Percentiles rank a stretch among this genome's conserved stretches.
Evolutionary conservation across 1,140 invertebrate genomes (phyloP).

Genomic region (Drosophila melanogaster): DNA sequence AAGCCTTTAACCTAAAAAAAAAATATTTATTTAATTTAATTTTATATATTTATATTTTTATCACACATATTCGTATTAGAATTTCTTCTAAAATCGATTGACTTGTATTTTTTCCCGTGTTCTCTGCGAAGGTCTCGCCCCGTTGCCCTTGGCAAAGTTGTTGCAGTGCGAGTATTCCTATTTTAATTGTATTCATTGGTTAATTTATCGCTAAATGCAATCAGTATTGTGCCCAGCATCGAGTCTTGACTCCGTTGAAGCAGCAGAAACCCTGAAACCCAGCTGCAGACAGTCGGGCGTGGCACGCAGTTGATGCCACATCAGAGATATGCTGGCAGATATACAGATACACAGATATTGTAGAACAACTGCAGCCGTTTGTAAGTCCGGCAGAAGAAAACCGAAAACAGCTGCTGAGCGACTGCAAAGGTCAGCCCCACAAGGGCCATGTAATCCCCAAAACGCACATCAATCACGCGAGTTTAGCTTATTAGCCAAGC

Average conservation of each 20-base stretch:
- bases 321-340: constrained; percentile 56
- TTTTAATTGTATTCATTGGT: constrained; percentile 81
- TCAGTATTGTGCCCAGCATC: constrained; percentile 70
- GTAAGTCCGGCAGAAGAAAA: neutral
- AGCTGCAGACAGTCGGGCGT: constrained; percentile 57
- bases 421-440: constrained; percentile 55
- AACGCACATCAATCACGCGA: constrained; percentile 70
- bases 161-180: constrained; percentile 36
- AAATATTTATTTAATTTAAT: too few relatives aligned
- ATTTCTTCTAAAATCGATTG: too few relatives aligned
- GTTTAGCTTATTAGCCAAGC: constrained; percentile 51
- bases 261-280: constrained; percentile 20
- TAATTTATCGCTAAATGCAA: constrained; percentile 81
- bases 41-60: too few relatives aligned
- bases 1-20: too few relatives aligned
- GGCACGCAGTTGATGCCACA: constrained; percentile 68
- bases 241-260: constrained; percentile 43
- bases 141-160: constrained; percentile 49
- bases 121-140: constrained; percentile 46
- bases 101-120: constrained; percentile 21
- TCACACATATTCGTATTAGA: too few relatives aligned
- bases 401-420: constrained; percentile 13
- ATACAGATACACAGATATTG: constrained; percentile 12
- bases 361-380: constrained; percentile 49
- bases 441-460: constrained; percentile 66